Evolutionary conservation across 1,140 invertebrate species (phyloP).

Genomic region (Ceratosolen solmsi): DNA sequence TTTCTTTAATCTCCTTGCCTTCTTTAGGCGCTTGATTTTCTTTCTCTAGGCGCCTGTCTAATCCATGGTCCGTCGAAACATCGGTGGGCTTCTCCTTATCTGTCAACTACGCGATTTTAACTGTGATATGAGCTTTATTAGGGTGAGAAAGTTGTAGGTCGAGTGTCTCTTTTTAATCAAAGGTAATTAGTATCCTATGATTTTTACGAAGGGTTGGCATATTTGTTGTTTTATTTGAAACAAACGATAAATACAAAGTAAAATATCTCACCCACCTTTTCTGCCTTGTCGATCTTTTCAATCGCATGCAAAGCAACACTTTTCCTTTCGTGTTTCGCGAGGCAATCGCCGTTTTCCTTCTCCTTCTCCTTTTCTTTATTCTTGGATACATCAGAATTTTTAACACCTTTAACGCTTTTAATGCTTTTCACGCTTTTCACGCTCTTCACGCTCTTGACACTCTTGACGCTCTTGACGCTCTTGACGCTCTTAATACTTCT

Average conservation of each 20-base stretch:
- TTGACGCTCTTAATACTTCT: constrained; percentile 56
- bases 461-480: constrained; percentile 50
- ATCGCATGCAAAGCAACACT: constrained; percentile 54
- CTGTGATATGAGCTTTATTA: no score
- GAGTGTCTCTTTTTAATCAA: no score
- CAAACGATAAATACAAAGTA: background rate
- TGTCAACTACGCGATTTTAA: constrained; percentile 29
- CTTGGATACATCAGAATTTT: constrained; percentile 23
- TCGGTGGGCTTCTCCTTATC: constrained; percentile 54
- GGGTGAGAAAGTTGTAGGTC: no score
- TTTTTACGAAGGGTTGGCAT: background rate
- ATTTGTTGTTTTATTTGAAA: background rate
- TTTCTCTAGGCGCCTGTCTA: constrained; percentile 54
- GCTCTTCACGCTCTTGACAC: constrained; percentile 54
- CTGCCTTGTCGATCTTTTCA: constrained; percentile 57
- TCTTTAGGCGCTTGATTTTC: constrained; percentile 36
- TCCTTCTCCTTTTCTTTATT: constrained; percentile 52
- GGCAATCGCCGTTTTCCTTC: constrained; percentile 56
- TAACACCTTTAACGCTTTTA: constrained; percentile 52
- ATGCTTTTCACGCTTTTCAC: constrained; percentile 44
- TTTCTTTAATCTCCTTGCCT: constrained; percentile 52
- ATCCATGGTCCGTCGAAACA: constrained; percentile 35
- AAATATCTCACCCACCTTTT: constrained; percentile 45
- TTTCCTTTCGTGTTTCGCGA: constrained; percentile 57
- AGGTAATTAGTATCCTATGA: no score